Conservation (phyloP, 2,113 vertebrate genomes). For the Pontoporia blainvillei region DNA sequence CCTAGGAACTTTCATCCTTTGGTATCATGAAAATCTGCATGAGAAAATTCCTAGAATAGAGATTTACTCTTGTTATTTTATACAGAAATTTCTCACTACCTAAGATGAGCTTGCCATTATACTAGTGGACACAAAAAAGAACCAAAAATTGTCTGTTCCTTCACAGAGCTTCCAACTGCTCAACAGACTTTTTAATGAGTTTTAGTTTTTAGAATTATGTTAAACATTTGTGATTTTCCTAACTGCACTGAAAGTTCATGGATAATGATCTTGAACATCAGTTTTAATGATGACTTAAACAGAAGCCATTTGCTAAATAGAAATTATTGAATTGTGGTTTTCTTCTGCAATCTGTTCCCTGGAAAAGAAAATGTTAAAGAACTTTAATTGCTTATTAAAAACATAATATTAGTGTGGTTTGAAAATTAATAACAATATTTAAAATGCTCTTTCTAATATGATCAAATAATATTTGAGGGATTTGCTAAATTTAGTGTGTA, state of each 20-base stretch:
- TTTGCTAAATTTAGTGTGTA: background rate
- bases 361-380: background rate
- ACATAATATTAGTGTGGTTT: background rate
- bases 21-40: background rate
- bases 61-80: background rate
- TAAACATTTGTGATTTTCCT: constrained; percentile 41
- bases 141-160: background rate
- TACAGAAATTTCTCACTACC: background rate
- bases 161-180: background rate
- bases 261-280: constrained; percentile 45
- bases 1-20: background rate
- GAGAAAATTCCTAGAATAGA: background rate
- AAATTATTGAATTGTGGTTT: constrained; percentile 45
- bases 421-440: constrained; percentile 43
- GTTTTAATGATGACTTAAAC: constrained; percentile 58
- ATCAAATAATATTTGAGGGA: background rate
- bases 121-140: background rate
- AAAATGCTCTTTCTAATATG: background rate
- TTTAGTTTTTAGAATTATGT: constrained; percentile 28
- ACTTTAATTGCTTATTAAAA: constrained; percentile 36
- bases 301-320: constrained; percentile 45
- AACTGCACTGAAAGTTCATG: constrained; percentile 18
- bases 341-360: background rate
- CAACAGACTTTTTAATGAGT: background rate
- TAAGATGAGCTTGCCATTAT: background rate